Conservation (phyloP, 2,113 vertebrate species). For the Mystacornis crossleyi region DNA sequence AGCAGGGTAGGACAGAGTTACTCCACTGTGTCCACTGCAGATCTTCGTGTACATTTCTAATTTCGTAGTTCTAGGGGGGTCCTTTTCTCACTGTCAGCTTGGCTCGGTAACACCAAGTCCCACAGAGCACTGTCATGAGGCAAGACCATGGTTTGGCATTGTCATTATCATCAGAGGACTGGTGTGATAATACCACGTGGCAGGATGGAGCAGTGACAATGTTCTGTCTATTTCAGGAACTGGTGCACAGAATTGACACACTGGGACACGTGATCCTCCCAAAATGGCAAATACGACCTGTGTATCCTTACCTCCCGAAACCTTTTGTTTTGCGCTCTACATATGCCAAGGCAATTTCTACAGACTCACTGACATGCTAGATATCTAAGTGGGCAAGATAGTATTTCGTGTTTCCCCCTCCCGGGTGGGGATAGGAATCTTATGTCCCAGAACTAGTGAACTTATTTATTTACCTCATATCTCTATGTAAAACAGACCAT, state of each 20-base stretch:
- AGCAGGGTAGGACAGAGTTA: not conserved
- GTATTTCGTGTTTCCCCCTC: too few species aligned
- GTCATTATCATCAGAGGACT: not conserved
- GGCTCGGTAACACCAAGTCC: not conserved
- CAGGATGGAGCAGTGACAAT: not conserved
- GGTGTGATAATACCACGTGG: accelerated
- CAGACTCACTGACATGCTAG: not conserved
- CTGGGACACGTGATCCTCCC: not conserved
- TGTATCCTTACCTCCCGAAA: not conserved
- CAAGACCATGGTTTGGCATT: not conserved
- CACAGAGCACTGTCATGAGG: not conserved
- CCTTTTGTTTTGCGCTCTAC: not conserved
- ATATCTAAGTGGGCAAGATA: not conserved
- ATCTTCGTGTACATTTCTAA: not conserved
- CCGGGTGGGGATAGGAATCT: accelerated
- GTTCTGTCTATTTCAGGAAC: not conserved
- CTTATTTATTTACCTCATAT: not conserved
- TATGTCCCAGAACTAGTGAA: not conserved
- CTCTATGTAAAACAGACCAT: not conserved
- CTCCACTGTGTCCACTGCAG: not conserved
- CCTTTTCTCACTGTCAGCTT: not conserved
- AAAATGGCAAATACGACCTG: not conserved
- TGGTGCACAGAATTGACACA: not conserved
- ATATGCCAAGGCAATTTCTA: not conserved
- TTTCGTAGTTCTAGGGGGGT: not conserved